Evolutionary conservation across 2,113 vertebrate species (phyloP), one percentile per base, ranked within the genome.

Genomic region (Danionella cerebrum): DNA sequence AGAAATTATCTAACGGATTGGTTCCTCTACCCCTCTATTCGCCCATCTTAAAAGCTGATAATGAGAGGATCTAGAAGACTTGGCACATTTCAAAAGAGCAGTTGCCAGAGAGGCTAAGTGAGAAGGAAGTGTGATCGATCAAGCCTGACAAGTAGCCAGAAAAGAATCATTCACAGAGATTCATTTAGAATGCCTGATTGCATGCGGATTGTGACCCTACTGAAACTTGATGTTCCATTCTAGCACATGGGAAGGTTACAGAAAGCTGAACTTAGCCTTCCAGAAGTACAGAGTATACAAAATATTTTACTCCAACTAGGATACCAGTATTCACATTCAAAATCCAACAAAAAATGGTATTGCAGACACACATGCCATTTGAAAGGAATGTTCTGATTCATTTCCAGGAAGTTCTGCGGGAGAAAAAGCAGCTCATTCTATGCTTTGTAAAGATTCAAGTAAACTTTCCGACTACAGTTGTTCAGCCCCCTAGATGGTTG

Each of bases 91-190:
- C 11, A 2, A 60, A 60, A 60, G 58, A 41, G 39, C 39, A 60
- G 25, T 60, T 60, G 39, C 58, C 58, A 45, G 58, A 44, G 44
- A 27, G 14, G 24, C 52, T 62, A 48, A 47, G 36, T 25, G 36
- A 51, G 13, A 16, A 16, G 55, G 24, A 25, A 47, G 67, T 70
- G 79, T 83, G 84, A 85, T 85, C 80, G 67, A 85, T 86, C 69
- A 71, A 55, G 13, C 73, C 74, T 84, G 86, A 84, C 84, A 83
- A 83, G 72, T 31, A 58, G 54, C 79, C 78, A 83, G 77, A 73
- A 80, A 83, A 78, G 78, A 80, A 79, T 80, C 70, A 79, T 71
- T 77, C 80, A 77, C 77, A 83, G 80, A 82, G 82, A 84, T 83
- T 85, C 78, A 85, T 85, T 82, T 80, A 76, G 63, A 57, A 67